A percentile compares a stretch with the other conserved stretches of the same genome.
Conservation (phyloP, 2,113 vertebrate genomes). For the Platichthys stellatus region DNA sequence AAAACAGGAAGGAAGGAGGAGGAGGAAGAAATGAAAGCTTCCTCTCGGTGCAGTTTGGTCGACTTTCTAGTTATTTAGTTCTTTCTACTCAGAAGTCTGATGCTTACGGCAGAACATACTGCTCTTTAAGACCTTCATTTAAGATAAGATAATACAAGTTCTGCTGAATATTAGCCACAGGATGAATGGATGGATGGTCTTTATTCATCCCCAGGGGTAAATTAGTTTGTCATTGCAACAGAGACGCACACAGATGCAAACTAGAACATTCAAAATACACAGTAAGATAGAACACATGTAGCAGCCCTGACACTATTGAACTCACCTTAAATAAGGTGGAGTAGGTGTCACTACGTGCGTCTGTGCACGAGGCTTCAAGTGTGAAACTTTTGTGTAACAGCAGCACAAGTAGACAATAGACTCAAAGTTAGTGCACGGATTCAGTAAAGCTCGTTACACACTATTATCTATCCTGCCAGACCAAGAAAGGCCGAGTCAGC, state of each 20-base stretch:
- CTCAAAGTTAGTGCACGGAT: background rate
- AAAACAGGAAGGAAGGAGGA: slow-evolving; percentile 5
- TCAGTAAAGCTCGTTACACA: background rate
- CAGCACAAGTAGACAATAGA: background rate
- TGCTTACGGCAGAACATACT: too few species aligned
- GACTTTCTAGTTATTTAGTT: background rate
- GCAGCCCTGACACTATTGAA: background rate
- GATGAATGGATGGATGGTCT: too few species aligned
- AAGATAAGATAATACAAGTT: too few species aligned
- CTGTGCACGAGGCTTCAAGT: background rate
- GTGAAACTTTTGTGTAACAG: background rate
- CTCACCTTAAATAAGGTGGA: too few species aligned
- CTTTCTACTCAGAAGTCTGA: too few species aligned
- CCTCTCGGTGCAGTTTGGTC: background rate
- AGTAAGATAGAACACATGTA: too few species aligned
- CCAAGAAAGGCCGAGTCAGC: background rate
- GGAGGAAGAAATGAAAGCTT: background rate
- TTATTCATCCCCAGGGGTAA: too few species aligned
- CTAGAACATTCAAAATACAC: background rate
- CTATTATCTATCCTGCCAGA: background rate
- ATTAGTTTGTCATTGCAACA: background rate
- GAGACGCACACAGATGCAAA: background rate
- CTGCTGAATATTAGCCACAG: too few species aligned
- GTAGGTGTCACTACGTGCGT: too few species aligned
- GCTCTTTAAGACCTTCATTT: too few species aligned